Evolutionary conservation across 2,113 vertebrate species (phyloP), one percentile per base, ranked within the genome.

Genomic region (Chitala chitala): DNA sequence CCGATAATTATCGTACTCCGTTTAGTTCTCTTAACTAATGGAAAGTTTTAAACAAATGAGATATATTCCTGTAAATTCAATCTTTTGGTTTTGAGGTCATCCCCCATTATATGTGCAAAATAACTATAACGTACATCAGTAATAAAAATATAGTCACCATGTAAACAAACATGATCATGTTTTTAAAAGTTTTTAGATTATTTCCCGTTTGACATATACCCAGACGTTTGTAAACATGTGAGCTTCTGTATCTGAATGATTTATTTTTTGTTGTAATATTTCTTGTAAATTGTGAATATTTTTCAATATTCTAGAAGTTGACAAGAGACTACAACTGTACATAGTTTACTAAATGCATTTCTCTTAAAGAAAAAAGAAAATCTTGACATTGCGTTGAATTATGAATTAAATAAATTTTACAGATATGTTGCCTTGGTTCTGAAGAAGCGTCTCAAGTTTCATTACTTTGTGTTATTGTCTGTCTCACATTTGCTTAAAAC

Each of bases 261-360:
- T 90, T 83, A 81, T 81, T 76, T 92, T 89, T 84, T 93, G 93
- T 93, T 92, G 91, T 94, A 92, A 94, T 38, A 91, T 95, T 94
- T 93, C 90, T 87, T 98, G 95, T 98, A 96, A 94, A 96, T 93
- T 94, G 94, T 97, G 94, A 92, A 92, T 93, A 91, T 86, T 94
- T 96, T 95, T 94, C 87, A 90, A 89, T 90, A 94, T 93, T 92
- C 92, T 87, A 92, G 93, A 87, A 82, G 74, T 90, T 90, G 88
- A 83, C 79, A 90, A 86, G 83, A 85, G 86, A 90, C 88, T 92
- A 89, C 86, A 90, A 89, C 90, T 91, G 87, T 98, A 95, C 72
- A 96, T 94, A 96, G 93, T 93, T 94, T 93, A 91, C 86, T 86
- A 92, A 94, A 92, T 92, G 86, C 86, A 86, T 94, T 94, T 92